Base-by-base conservation (phyloP, 1,140 invertebrate species). In the Ericerus pela region DNA sequence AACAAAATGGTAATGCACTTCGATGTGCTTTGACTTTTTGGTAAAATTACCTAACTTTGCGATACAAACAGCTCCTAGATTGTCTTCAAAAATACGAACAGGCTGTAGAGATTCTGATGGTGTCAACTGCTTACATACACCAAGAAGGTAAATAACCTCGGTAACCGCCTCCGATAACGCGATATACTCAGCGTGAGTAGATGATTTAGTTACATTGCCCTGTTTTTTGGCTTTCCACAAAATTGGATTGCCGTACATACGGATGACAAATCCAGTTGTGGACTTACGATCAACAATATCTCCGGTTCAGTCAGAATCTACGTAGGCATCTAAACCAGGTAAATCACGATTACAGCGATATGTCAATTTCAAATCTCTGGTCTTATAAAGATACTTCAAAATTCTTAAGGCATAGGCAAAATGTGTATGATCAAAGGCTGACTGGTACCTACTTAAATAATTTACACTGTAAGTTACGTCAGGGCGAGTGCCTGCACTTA, bases 381-480 rank as follows among this genome's bases (percentile, higher is more conserved):
- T 73, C 28, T 60, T 63, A 31, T 65, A 63, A 24, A 74, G 59
- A 57, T 75, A 73, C 27, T 64, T 61, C 24, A 74, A 58, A 0
- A 75, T 59, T 51, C 71, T 53, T 56, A 75, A 73, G 0, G 65
- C 67, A 55, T 66, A 63, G 4, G 55, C 59, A 67, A 70, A 73
- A 62, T 75, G 71, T 26, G 36, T 30, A 38, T 57, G 8, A 27
- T 37, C 43, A 57, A 64, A 68, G 57, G 59, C 64, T 41, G 64
- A 65, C 58, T 70, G 68, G 57, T 71, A 75, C 60, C 72, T 70
- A 54, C 68, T 69, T 16, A 73, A 59, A 37, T 63, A 65, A 58
- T 63, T 68, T 0, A 74, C 69, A 24, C 69, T 62, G 62, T 60
- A 73, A 2, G 68, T 57, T 22, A 75, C 70, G 60, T 75, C 73